Conservation (phyloP, 2,888 invertebrate species). For the Polydrusus tereticollis region DNA sequence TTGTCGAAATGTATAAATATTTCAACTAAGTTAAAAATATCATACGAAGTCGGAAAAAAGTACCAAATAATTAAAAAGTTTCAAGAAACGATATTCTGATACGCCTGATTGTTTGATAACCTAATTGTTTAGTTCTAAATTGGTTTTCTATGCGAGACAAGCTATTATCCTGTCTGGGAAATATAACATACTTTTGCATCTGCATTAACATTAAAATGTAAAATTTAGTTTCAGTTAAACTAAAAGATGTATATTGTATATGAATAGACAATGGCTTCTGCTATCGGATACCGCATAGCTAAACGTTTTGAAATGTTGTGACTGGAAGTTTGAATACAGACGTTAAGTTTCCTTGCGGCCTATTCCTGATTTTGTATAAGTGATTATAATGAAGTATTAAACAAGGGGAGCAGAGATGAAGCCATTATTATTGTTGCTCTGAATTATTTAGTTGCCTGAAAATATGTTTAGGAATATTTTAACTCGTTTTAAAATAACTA, state of each 20-base stretch:
- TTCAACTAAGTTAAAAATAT: too few species aligned
- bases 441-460: conserved; percentile 1
- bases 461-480: too few species aligned
- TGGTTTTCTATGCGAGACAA: too few species aligned
- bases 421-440: conserved; percentile 21
- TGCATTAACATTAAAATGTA: background rate
- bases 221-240: background rate
- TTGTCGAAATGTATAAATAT: too few species aligned
- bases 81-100: too few species aligned
- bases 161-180: background rate
- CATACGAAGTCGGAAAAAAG: too few species aligned
- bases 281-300: conserved; percentile 30
- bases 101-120: too few species aligned
- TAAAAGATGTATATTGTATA: conserved; percentile 1
- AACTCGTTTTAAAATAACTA: too few species aligned
- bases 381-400: conserved; percentile 35
- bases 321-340: conserved; percentile 32
- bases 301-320: conserved; percentile 31
- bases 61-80: too few species aligned
- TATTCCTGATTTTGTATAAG: conserved; percentile 15
- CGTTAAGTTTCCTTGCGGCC: conserved; percentile 26
- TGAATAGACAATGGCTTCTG: conserved; percentile 17
- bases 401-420: background rate
- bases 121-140: background rate
- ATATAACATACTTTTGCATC: background rate